phyloP scores from a whole-genome alignment of 2,797 vertebrate species.

The Okamejei kenojei region DNA sequence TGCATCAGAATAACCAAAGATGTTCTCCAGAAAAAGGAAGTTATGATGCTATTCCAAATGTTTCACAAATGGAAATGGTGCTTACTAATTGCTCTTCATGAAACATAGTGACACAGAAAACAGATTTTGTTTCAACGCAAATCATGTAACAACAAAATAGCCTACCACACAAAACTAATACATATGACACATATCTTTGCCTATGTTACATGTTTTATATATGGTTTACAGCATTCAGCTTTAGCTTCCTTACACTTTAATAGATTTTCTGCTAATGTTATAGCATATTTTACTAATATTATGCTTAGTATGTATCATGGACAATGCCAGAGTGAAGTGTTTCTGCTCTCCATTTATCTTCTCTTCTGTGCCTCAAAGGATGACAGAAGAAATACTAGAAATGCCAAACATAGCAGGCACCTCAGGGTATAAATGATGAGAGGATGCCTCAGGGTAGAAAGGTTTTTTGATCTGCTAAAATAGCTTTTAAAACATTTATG shows the following conservation, averaged over 20 bases:
- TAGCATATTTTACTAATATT: background rate
- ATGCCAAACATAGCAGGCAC: constrained; percentile 15
- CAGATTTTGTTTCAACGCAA: constrained; percentile 16
- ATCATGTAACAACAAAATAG: background rate
- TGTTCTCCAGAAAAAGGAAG: background rate
- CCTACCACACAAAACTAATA: background rate
- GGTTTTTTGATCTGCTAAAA: background rate
- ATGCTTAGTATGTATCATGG: background rate
- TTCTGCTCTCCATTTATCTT: constrained; percentile 19
- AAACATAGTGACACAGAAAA: background rate
- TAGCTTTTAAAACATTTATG: background rate
- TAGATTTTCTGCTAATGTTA: constrained; percentile 7
- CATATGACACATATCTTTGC: background rate
- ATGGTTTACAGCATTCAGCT: constrained; percentile 3
- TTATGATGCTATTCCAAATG: background rate
- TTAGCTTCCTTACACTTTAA: background rate
- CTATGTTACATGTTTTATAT: background rate
- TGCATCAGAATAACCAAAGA: background rate
- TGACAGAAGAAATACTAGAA: background rate
- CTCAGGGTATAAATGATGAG: background rate
- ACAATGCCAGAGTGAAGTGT: background rate
- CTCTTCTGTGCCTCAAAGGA: background rate
- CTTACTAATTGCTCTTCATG: background rate
- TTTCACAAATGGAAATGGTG: background rate
- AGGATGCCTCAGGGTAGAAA: background rate